These are phyloP conservation scores for Eleginops maclovinus DNA, from an alignment of 2,113 vertebrate species.

Conservation along the genomic window DNA sequence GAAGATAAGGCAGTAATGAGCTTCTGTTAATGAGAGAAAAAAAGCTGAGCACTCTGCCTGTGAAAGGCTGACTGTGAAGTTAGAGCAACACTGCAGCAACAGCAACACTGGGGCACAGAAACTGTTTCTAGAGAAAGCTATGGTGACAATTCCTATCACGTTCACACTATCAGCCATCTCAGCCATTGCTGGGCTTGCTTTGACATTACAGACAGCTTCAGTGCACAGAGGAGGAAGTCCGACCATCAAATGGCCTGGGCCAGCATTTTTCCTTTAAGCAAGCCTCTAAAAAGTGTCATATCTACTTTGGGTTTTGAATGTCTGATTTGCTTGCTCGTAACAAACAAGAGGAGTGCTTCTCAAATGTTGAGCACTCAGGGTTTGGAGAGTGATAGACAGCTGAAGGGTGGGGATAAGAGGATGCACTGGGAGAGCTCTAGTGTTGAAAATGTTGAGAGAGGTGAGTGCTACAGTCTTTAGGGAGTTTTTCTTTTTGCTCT, in stretches of 20 bases:
- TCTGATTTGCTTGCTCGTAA: conserved; percentile 48
- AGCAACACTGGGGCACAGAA: conserved; percentile 47
- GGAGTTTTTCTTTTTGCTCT: not conserved
- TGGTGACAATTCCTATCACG: conserved; percentile 72
- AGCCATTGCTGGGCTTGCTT: conserved; percentile 49
- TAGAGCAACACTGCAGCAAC: conserved; percentile 53
- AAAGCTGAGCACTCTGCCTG: conserved; percentile 68
- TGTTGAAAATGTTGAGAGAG: conserved; percentile 36
- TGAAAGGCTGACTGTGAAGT: conserved; percentile 67
- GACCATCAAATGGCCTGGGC: conserved; percentile 44
- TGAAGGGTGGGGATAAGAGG: conserved; percentile 42
- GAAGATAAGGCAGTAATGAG: conserved; percentile 74
- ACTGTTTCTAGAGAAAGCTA: conserved; percentile 47
- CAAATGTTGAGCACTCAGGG: conserved; percentile 40
- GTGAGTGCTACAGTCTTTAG: not conserved
- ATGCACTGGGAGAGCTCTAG: conserved; percentile 7
- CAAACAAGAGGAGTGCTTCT: conserved; percentile 53
- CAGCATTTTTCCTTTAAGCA: conserved; percentile 41
- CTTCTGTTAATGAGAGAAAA: conserved; percentile 73
- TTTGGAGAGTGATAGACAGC: conserved; percentile 48
- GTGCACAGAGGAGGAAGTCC: conserved; percentile 51
- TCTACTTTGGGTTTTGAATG: conserved; percentile 42
- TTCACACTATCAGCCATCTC: conserved; percentile 71
- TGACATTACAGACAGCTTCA: conserved; percentile 67
- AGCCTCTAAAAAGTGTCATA: conserved; percentile 52